A percentile compares a stretch with the other conserved stretches of the same genome.
These are phyloP conservation scores for Alcis repandata DNA, from an alignment of 2,888 invertebrate genomes.

Conservation along the genomic window DNA sequence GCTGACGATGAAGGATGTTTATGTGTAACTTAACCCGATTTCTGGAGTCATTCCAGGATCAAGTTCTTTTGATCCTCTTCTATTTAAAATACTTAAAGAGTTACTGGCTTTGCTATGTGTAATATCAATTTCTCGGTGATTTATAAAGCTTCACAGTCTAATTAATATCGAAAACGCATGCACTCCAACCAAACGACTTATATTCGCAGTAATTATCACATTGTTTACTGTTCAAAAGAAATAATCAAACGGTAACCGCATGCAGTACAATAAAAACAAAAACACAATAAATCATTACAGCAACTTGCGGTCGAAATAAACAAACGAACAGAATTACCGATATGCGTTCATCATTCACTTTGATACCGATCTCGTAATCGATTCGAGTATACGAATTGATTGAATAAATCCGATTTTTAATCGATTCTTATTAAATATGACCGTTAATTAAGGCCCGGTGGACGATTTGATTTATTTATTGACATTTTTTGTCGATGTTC, in stretches of 20 bases:
- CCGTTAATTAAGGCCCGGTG: constrained; percentile 63
- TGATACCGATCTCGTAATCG: constrained; percentile 68
- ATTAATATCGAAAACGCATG: not conserved
- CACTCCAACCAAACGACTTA: not conserved
- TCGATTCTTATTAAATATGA: constrained; percentile 74
- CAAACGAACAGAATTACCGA: constrained; percentile 36
- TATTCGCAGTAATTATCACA: constrained; percentile 15
- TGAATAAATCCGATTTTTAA: constrained; percentile 72
- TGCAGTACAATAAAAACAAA: constrained; percentile 20
- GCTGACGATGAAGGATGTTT: not conserved
- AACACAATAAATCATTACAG: constrained; percentile 30
- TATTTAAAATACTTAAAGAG: not conserved
- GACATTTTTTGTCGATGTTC: constrained; percentile 38
- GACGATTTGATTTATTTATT: constrained; percentile 61
- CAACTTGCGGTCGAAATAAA: constrained; percentile 30
- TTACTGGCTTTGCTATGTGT: no score
- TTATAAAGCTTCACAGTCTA: not conserved
- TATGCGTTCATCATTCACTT: constrained; percentile 57
- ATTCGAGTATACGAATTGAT: constrained; percentile 63
- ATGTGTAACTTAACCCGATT: not conserved
- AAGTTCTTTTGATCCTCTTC: not conserved
- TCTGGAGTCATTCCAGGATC: not conserved
- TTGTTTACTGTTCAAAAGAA: constrained; percentile 14
- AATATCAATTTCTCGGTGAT: no score
- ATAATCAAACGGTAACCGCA: constrained; percentile 16